Evolutionary conservation across 2,888 invertebrate genomes (phyloP), one percentile per base, ranked within the genome.

Genomic region (Caenorhabditis doughertyi): DNA sequence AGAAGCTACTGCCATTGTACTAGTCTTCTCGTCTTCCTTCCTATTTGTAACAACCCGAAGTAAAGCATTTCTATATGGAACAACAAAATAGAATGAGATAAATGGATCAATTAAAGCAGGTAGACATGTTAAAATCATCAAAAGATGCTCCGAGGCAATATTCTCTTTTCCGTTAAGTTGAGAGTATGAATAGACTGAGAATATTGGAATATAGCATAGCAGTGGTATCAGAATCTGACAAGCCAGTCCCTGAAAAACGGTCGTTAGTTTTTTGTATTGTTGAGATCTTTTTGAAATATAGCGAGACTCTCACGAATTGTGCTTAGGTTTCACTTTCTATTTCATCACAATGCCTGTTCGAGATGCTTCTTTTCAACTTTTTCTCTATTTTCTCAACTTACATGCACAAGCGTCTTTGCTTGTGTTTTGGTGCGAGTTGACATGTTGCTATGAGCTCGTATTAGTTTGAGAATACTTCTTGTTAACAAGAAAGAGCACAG

Each of bases 341-440:
- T 44, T 44, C 27, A 21, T 42, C 44, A 27, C 18, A 8, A 39
- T 67, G 5, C 27, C 47, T 35, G 25, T 32, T 44, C 44, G 21
- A 18, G 39, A 18, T 39, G 49, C 5, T 25, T 39, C 39, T 29
- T 44, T 21, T n/a, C 5, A 7, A 21, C 16, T 23, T 60, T 58
- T 56, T 32, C n/a, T 16, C 13, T 51, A 29, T 49, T 32, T 51
- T 39, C 39, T 32, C 21, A 39, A 74, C 73, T 81, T 21, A 81
- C 81, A 68, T 74, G 64, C 23, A 81, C 81, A 16, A 81, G 27
- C 16, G 81, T 81, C 51, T 74, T 81, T 3, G 81, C 74, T 39
- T 81, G 81, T 65, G 70, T 56, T 65, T 81, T 81, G 68, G 81
- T 81, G 62, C 74, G 72, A 32, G 58, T 71, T 8, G 74, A 71